Base-by-base conservation (phyloP, 2,113 vertebrate species). In the Andinoacara biseriatus region DNA sequence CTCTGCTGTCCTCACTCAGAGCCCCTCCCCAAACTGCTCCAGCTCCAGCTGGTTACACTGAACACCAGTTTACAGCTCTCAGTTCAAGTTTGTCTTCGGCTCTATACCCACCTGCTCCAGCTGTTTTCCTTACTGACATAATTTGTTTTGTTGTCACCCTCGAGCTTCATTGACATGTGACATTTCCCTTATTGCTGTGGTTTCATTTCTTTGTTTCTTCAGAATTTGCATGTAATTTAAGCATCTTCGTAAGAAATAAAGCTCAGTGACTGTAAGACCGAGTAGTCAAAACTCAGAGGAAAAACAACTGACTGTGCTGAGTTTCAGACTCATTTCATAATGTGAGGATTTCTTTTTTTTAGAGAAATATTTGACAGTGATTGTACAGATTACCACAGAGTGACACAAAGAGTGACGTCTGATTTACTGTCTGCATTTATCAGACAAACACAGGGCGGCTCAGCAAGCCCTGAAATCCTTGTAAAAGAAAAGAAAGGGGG, bases 141-240 rank as follows among this genome's bases (percentile, higher is more conserved):
- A 3, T 26, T 26, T 26, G 26, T 26, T 26, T 26, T 26, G 26
- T 46, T 17, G 69, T 63, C 56, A 7, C 61, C 82, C 14, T 26
- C 24, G 24, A 56, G 69, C 7, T 29, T 62, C 8, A 1, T 62
- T 58, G n/a, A n/a, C 31, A 40, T 4, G 49, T 18, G n/a, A 78
- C 35, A n/a, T 65, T 49, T 60, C 43, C 79, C 29, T 22, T 6
- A 75, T 86, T 61, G 40, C 65, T 49, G 7, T 1, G 22, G 26
- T 62, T 49, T 52, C 74, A 31, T 82, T 24, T n/a, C 52, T 40
- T 10, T 72, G 15, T 43, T 57, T 54, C 61, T 59, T 15, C 17
- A 49, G 18, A 33, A 78, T 90, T 86, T 86, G 40, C 81, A 90
- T 89, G 54, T 74, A 86, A 82, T 86, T 86, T 2, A 84, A 81